Base-by-base conservation (phyloP, 35 echinoderm and acorn worm genomes). In the Chiridota heheva region DNA sequence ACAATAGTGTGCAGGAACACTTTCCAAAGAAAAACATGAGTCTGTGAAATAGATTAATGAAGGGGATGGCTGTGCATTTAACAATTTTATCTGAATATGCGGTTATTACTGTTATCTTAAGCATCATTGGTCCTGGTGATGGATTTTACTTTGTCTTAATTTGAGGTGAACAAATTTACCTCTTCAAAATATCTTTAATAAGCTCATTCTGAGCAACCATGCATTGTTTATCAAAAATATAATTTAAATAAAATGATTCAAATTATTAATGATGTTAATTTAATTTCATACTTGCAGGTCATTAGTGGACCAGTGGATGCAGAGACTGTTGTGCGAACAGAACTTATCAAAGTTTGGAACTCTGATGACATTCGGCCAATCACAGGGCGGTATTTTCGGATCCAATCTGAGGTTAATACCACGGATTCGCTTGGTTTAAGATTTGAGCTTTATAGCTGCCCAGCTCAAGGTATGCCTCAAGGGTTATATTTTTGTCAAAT, bases 401-500 rank as follows among this genome's bases (percentile, higher is more conserved):
- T 93, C 34, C 62, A 88, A 44, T 84, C 91, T 34, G 91, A 94
- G 51, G 60, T 94, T 51, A 70, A 72, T 32, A 94, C 79, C 36
- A 83, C 80, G 13, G 85, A 87, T 15, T 37, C 85, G 0, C 61
- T 94, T 22, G 85, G 91, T 16, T 58, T 94, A 37, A 88, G 90
- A 26, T 41, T 94, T 39, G 91, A 94, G 47, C 18, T 88, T 2
- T 94, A 94, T 88, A 80, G 91, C n/a, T 94, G 91, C 29, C 39
- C 46, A 63, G 91, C 78, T 30, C 41, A 44, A 40, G 58, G 91
- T 88, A 70, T 63, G 73, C 45, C 47, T 1, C 42, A 15, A 22
- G n/a, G 18, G 12, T 47, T 0, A 16, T 73, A 8, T 17, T 18
- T 32, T 33, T 31, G 26, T 30, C n/a, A n/a, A n/a, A n/a, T n/a